A percentile compares a stretch with the other conserved stretches of the same genome.
phyloP scores from a whole-genome alignment of 2,113 vertebrate species.

The Oryzias celebensis region DNA sequence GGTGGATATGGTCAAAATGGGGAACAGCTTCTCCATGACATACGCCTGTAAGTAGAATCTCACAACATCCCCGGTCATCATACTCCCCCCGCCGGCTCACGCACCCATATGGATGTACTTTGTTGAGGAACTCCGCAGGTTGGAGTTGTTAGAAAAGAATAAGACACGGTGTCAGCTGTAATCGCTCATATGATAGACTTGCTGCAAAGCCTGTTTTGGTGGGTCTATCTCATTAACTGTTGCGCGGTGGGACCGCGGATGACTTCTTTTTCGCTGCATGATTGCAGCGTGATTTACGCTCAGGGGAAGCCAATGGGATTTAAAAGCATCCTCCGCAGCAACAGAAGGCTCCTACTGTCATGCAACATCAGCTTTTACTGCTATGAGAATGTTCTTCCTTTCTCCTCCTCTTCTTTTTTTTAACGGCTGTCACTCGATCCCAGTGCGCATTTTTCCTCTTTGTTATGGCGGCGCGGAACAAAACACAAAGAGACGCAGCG shows the following conservation, averaged over 20 bases:
- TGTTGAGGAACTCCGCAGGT: conserved; percentile 28
- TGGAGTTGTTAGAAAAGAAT: too few relatives aligned
- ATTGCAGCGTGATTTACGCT: conserved; percentile 41
- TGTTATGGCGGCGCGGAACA: neutral
- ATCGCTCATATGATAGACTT: neutral
- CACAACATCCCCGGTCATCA: neutral
- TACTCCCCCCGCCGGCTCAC: neutral
- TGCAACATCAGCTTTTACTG: conserved; percentile 16
- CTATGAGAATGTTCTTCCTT: neutral
- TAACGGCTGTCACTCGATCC: conserved; percentile 5
- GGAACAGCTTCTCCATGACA: conserved; percentile 98
- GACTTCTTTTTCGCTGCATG: conserved; percentile 34
- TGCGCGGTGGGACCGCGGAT: conserved; percentile 36
- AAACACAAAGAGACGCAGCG: conserved; percentile 28
- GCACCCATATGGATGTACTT: conserved; percentile 11
- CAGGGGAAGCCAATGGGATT: conserved; percentile 20
- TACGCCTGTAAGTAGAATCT: conserved; percentile 91
- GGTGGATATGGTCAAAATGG: conserved; percentile 98
- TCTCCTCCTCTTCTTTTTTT: neutral
- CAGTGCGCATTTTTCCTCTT: conserved; percentile 4
- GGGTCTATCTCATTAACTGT: conserved; percentile 50
- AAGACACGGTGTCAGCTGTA: neutral
- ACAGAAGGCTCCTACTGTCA: conserved; percentile 11
- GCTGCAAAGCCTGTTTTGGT: conserved; percentile 4
- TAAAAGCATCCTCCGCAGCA: conserved; percentile 30